Evolutionary conservation across 2,113 vertebrate genomes (phyloP).

Genomic region (Phrynosoma platyrhinos): DNA sequence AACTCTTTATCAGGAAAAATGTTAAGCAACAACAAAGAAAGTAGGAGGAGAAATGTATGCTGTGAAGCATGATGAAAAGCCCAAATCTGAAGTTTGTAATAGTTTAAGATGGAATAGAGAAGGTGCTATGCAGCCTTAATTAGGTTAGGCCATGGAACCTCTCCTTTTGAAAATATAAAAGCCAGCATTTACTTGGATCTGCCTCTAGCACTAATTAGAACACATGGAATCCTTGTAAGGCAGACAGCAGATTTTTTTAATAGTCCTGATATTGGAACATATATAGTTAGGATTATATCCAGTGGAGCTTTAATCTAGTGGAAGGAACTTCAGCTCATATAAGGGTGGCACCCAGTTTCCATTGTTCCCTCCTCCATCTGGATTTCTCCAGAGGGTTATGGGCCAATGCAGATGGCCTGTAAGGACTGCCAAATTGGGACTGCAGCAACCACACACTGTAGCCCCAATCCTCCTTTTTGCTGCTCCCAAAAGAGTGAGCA

Average conservation of each 20-base stretch:
- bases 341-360: too few relatives aligned
- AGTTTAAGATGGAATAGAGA: background rate
- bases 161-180: background rate
- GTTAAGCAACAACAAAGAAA: background rate
- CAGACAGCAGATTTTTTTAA: background rate
- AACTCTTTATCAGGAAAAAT: background rate
- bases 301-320: too few relatives aligned
- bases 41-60: background rate
- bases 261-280: background rate
- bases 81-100: background rate
- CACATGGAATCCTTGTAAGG: background rate
- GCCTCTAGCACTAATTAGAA: slow-evolving; percentile 1
- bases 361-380: too few relatives aligned
- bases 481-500: too few relatives aligned
- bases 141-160: background rate
- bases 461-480: too few relatives aligned
- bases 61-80: background rate
- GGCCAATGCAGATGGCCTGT: too few relatives aligned
- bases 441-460: too few relatives aligned
- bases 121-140: background rate
- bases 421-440: too few relatives aligned
- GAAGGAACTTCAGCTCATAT: too few relatives aligned
- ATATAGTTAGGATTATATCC: too few relatives aligned
- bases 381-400: too few relatives aligned
- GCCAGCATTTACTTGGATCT: background rate